Conservation (phyloP, 2,888 invertebrate species). For the Camponotus fellah region DNA sequence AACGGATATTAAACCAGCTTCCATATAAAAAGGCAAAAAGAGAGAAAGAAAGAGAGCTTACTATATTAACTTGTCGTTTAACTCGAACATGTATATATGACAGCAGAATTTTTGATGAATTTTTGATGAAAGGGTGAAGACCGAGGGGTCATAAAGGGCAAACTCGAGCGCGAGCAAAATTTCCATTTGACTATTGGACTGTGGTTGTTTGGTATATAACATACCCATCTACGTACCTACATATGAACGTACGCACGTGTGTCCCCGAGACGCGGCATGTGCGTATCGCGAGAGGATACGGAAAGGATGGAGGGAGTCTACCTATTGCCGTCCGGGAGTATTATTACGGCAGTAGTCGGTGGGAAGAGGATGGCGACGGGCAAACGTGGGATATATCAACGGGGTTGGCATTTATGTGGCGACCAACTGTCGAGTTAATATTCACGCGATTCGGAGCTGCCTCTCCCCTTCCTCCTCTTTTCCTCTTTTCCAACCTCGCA, state of each 20-base stretch:
- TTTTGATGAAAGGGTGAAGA: constrained; percentile 58
- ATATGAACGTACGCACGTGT: constrained; percentile 14
- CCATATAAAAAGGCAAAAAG: neutral
- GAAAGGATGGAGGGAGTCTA: constrained; percentile 55
- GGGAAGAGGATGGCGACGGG: constrained; percentile 63
- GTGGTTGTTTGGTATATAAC: constrained; percentile 14
- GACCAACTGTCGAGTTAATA: constrained; percentile 82
- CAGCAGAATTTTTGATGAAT: constrained; percentile 61
- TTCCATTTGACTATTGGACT: constrained; percentile 71
- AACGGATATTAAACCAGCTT: constrained; percentile 65
- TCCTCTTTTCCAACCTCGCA: neutral
- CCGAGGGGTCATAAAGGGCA: constrained; percentile 66
- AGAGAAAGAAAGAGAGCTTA: neutral
- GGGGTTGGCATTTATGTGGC: constrained; percentile 80
- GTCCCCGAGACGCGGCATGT: constrained; percentile 35
- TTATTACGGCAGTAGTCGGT: constrained; percentile 74
- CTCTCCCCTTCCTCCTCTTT: constrained; percentile 39
- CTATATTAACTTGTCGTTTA: constrained; percentile 54
- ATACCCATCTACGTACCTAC: constrained; percentile 7
- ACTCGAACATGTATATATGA: constrained; percentile 49
- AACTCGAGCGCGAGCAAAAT: constrained; percentile 69
- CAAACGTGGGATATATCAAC: constrained; percentile 76
- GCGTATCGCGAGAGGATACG: constrained; percentile 58
- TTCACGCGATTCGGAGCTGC: constrained; percentile 77
- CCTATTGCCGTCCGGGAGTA: constrained; percentile 71